phyloP scores from a whole-genome alignment of 2,888 invertebrate species.

The Drosophila antonietae region DNA sequence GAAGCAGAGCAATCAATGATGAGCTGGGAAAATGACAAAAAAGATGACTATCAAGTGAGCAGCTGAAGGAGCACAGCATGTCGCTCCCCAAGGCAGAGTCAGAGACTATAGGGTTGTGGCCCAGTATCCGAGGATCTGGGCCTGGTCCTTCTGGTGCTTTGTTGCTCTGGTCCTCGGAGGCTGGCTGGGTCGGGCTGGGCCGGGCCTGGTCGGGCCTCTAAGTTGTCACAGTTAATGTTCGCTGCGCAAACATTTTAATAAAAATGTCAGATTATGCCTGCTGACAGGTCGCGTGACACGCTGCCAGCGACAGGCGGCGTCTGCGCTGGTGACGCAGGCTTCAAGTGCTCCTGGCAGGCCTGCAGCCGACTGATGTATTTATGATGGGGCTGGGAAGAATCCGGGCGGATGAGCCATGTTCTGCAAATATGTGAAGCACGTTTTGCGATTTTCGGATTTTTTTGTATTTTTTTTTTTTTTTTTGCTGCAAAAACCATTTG shows the following conservation, averaged over 20 bases:
- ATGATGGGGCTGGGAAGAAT: slow-evolving; percentile 58
- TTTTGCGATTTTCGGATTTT: slow-evolving; percentile 71
- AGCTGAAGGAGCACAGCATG: slow-evolving; percentile 16
- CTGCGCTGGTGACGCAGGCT: slow-evolving; percentile 49
- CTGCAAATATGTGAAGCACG: slow-evolving; percentile 77
- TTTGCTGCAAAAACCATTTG: slow-evolving; percentile 68
- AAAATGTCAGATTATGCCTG: slow-evolving; percentile 80
- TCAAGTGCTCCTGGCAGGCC: slow-evolving; percentile 60
- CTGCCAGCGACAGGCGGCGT: slow-evolving; percentile 74
- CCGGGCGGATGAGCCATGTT: slow-evolving; percentile 10
- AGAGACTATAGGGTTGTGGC: not conserved
- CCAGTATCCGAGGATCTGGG: not conserved
- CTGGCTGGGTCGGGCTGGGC: not conserved
- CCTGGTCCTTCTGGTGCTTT: not conserved
- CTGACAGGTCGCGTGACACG: slow-evolving; percentile 79
- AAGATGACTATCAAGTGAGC: slow-evolving; percentile 64
- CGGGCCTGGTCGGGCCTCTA: slow-evolving; percentile 33
- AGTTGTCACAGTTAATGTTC: slow-evolving; percentile 62
- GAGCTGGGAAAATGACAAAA: slow-evolving; percentile 51
- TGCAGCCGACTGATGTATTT: slow-evolving; percentile 67
- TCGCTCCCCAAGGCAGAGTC: not conserved
- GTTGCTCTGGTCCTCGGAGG: slow-evolving; percentile 20
- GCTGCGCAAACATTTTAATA: slow-evolving; percentile 80
- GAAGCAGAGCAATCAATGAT: slow-evolving; percentile 45
- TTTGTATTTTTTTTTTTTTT: not conserved